Evolutionary conservation across 1,140 invertebrate genomes (phyloP).

Genomic region (Aphaenogaster rudis): DNA sequence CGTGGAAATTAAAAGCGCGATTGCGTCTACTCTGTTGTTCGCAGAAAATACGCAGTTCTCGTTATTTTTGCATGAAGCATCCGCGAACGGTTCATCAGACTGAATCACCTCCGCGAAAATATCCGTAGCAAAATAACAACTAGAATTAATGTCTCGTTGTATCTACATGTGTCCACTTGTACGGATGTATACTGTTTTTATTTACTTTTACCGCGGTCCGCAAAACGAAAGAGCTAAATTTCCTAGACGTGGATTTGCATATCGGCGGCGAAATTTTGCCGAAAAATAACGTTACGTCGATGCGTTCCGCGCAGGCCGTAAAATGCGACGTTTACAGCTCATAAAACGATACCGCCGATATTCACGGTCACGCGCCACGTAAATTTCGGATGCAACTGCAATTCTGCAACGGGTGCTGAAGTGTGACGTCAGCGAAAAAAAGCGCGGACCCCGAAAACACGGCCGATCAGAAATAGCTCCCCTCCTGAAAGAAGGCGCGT

Average conservation of each 20-base stretch:
- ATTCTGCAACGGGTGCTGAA: background rate
- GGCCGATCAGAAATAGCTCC: background rate
- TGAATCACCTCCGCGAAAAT: background rate
- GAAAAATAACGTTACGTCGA: conserved; percentile 31
- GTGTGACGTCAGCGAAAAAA: conserved; percentile 9
- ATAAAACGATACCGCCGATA: conserved; percentile 24
- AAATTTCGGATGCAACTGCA: conserved; percentile 38
- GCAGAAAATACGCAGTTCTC: background rate
- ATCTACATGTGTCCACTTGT: background rate
- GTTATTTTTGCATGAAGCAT: background rate
- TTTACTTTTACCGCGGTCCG: conserved; percentile 3
- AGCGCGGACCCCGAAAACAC: background rate
- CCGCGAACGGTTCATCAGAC: background rate
- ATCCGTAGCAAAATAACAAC: conserved; percentile 53
- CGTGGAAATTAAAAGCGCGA: background rate
- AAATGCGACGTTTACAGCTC: background rate
- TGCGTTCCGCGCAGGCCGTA: background rate
- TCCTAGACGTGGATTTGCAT: background rate
- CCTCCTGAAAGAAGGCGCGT: background rate
- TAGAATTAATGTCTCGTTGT: conserved; percentile 34
- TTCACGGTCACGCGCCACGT: conserved; percentile 39
- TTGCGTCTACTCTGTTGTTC: background rate
- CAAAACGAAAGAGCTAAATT: conserved; percentile 26
- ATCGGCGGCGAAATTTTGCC: conserved; percentile 14
- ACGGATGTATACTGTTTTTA: background rate